Evolutionary conservation across 2,888 invertebrate genomes (phyloP).

Genomic region (Lasioglossum lativentre): DNA sequence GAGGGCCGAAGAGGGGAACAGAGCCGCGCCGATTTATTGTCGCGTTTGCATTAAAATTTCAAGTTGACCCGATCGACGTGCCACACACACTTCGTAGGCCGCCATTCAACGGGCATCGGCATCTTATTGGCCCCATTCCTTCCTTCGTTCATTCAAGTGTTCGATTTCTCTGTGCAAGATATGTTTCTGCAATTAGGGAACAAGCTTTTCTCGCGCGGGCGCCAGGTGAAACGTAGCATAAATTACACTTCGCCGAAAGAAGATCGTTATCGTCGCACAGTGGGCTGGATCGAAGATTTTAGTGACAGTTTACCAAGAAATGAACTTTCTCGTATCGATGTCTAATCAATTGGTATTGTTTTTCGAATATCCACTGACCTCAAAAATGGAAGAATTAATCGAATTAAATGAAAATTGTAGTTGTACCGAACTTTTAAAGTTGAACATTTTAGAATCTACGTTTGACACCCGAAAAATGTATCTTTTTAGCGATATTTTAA

Average conservation of each 20-base stretch:
- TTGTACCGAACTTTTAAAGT: no score
- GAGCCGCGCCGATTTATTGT: slow-evolving; percentile 17
- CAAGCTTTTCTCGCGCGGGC: neutral
- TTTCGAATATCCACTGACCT: no score
- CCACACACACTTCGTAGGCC: neutral
- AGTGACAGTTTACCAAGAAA: no score
- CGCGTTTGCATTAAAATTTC: slow-evolving; percentile 31
- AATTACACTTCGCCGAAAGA: neutral
- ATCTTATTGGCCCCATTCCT: slow-evolving; percentile 6
- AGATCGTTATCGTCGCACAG: neutral
- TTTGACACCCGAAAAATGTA: no score
- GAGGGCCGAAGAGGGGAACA: neutral
- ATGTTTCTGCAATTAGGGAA: neutral
- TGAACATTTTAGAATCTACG: no score
- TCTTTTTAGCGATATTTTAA: no score
- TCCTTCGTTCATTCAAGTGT: neutral
- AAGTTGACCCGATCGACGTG: neutral
- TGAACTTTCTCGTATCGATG: no score
- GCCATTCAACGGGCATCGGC: slow-evolving; percentile 8
- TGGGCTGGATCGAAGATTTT: no score
- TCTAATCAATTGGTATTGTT: no score
- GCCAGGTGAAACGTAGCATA: neutral
- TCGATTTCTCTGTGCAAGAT: neutral
- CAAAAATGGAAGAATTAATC: no score
- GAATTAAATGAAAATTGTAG: no score